Evolutionary conservation across 1,140 invertebrate species (phyloP).

Genomic region (Stegodyphus mimosarum): DNA sequence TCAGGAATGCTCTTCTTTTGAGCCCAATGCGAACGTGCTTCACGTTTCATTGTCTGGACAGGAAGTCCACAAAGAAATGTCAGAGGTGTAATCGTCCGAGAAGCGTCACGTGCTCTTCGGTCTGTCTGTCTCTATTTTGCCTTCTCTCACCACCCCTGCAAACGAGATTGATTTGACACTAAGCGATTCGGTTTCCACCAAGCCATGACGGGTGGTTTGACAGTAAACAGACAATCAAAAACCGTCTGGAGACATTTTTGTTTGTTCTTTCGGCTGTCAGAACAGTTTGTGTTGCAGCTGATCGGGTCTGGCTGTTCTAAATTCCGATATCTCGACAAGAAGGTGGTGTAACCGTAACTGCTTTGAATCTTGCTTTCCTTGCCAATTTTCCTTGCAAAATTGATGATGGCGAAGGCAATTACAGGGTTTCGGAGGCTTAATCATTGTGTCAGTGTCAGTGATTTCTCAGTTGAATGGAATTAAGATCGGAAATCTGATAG

Average conservation of each 20-base stretch:
- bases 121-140: neutral
- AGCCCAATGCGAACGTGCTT: neutral
- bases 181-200: neutral
- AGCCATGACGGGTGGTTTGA: neutral
- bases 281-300: neutral
- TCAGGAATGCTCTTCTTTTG: neutral
- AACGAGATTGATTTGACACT: neutral
- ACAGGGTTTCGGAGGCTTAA: too few relatives aligned
- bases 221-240: neutral
- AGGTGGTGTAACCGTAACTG: neutral
- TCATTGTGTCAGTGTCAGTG: too few relatives aligned
- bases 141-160: neutral
- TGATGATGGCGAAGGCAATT: neutral
- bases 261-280: neutral
- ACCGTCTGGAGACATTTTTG: neutral
- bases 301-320: neutral
- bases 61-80: neutral
- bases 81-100: too few relatives aligned
- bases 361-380: too few relatives aligned
- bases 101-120: too few relatives aligned
- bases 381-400: neutral
- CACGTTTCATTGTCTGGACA: neutral
- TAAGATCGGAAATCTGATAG: too few relatives aligned
- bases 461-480: too few relatives aligned
- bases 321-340: neutral